Base-by-base conservation (phyloP, 2,113 vertebrate species). In the Hucho hucho region DNA sequence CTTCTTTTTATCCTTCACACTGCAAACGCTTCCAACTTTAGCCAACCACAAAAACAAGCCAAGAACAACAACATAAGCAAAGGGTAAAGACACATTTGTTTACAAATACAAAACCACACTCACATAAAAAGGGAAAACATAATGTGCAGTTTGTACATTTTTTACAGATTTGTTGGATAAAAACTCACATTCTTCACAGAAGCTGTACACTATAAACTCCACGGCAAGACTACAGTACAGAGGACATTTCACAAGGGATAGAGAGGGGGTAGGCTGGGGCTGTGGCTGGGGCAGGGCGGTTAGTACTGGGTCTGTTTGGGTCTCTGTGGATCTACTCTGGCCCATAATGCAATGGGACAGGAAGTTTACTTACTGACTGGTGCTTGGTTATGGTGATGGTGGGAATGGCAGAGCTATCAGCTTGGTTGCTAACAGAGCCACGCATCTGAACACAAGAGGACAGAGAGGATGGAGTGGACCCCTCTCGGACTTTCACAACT, bases 381-480 rank as follows among this genome's bases (percentile, higher is more conserved):
- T 92, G 90, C 86, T 89, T 91, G 76, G 92, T 93, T 87, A 93
- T 86, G 84, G 74, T 92, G 88, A 93, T 89, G 88, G 86, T 88
- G 84, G 93, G 92, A 87, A 93, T 91, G 83, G 88, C 83, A 84
- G 92, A 84, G 84, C 88, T 92, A 91, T 87, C 79, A 69, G 89
- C 87, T 81, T 84, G 81, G 86, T 86, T 69, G 28, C 86, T 93
- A 90, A 92, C 84, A 86, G 85, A 88, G 86, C 80, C 87, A 85
- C 88, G 85, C 76, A 93, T 93, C 93, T 94, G 90, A 91, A 92
- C 85, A 91, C 89, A 92, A 91, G 87, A 92, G 87, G 86, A 92
- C 88, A 93, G 86, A 92, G 76, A 89, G 79, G 84, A 91, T 90
- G 81, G 79, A 88, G 79, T 70, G 64, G 49, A 69, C 79, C 87